Evolutionary conservation across 2,113 vertebrate genomes (phyloP).

Genomic region (Pterocles burchelli): DNA sequence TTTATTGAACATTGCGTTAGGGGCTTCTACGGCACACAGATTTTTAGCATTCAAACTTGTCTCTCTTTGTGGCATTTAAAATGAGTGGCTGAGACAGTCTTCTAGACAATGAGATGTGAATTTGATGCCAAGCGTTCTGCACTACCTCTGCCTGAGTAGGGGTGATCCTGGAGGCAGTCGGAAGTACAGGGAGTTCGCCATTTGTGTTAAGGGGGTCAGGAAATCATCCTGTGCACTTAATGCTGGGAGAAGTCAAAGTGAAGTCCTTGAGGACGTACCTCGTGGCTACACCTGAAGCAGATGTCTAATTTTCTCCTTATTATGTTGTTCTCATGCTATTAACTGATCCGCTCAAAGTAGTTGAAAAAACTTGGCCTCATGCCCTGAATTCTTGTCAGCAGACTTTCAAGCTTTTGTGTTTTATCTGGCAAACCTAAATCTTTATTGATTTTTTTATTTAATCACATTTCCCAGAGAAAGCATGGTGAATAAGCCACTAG

Average conservation of each 20-base stretch:
- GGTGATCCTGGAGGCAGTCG: background rate
- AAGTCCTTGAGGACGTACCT: constrained; percentile 1
- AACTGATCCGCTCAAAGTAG: constrained; percentile 33
- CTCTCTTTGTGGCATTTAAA: background rate
- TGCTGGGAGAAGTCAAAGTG: background rate
- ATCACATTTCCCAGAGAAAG: constrained; percentile 60
- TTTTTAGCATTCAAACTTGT: background rate
- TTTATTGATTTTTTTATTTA: constrained; percentile 69
- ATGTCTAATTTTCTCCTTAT: constrained; percentile 48
- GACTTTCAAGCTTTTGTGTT: constrained; percentile 62
- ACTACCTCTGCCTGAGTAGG: background rate
- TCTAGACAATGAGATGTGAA: background rate
- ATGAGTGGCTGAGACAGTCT: background rate
- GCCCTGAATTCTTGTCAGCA: constrained; percentile 49
- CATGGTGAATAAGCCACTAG: constrained; percentile 42
- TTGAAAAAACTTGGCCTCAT: constrained; percentile 12
- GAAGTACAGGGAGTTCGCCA: background rate
- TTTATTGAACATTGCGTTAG: background rate
- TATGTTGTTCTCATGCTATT: constrained; percentile 58
- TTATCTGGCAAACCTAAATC: constrained; percentile 60
- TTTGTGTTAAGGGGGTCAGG: background rate
- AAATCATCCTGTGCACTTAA: background rate
- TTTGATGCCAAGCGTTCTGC: background rate
- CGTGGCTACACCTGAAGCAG: background rate
- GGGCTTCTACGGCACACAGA: background rate